phyloP scores from a whole-genome alignment of 2,888 invertebrate species.

The Apoderus coryli region DNA sequence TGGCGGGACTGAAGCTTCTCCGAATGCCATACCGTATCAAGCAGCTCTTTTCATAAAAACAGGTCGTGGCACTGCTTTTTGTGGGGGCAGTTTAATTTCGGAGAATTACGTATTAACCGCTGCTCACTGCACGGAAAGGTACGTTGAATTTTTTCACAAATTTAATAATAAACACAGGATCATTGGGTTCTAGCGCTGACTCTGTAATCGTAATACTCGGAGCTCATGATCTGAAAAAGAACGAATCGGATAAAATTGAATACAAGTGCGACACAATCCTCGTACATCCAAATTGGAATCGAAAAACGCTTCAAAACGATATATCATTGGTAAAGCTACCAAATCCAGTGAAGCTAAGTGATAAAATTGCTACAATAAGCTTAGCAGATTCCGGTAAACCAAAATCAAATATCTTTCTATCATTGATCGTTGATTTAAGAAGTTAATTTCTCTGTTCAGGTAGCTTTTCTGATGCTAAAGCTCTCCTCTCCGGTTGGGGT shows the following conservation, averaged over 20 bases:
- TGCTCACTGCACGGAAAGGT: slow-evolving; percentile 16
- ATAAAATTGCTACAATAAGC: slow-evolving; percentile 11
- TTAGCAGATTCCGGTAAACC: slow-evolving; percentile 12
- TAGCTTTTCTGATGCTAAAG: slow-evolving; percentile 27
- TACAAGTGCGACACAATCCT: slow-evolving; percentile 11
- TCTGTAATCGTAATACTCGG: slow-evolving; percentile 12
- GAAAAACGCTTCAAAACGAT: slow-evolving; percentile 12
- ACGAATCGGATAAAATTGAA: slow-evolving; percentile 11
- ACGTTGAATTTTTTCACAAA: not conserved
- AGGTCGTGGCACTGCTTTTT: slow-evolving; percentile 12
- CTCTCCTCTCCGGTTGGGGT: slow-evolving; percentile 36
- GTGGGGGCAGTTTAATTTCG: slow-evolving; percentile 17
- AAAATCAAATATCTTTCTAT: too few relatives aligned
- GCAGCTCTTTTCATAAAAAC: slow-evolving; percentile 11
- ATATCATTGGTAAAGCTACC: slow-evolving; percentile 14
- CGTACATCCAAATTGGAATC: slow-evolving; percentile 14
- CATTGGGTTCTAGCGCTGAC: slow-evolving; percentile 11
- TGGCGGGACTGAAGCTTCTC: slow-evolving; percentile 11
- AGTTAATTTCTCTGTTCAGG: too few relatives aligned
- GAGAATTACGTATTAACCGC: slow-evolving; percentile 16
- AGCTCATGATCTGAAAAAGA: slow-evolving; percentile 13
- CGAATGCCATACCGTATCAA: slow-evolving; percentile 12
- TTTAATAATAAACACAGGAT: not conserved
- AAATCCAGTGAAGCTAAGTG: slow-evolving; percentile 11
- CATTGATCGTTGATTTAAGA: too few relatives aligned